phyloP scores from a whole-genome alignment of 2,797 vertebrate species.

The Sebastes elongatus region DNA sequence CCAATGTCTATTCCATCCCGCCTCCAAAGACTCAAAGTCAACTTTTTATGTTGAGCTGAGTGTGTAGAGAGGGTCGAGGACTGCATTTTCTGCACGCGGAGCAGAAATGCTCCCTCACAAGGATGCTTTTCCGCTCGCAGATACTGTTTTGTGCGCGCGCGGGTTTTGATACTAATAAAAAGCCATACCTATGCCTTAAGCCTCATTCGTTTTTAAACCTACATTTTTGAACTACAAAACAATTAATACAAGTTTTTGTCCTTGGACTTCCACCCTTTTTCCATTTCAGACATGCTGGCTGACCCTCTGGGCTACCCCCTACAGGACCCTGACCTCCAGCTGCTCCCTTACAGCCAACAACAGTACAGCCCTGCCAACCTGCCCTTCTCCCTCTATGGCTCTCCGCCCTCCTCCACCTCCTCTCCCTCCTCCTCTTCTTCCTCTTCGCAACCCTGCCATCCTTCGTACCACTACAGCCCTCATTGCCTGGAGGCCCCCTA shows the following conservation, averaged over 20 bases:
- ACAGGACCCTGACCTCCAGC: constrained; percentile 89
- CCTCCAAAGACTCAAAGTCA: too few relatives aligned
- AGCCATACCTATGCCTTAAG: too few relatives aligned
- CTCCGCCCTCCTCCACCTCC: constrained; percentile 74
- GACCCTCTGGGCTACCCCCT: constrained; percentile 90
- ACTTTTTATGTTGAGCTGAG: too few relatives aligned
- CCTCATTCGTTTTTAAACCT: background rate
- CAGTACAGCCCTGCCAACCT: constrained; percentile 79
- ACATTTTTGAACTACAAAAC: background rate
- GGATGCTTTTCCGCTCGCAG: too few relatives aligned
- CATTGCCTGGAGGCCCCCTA: constrained; percentile 80
- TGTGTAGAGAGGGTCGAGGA: too few relatives aligned
- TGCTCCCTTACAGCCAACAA: constrained; percentile 86
- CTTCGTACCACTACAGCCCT: constrained; percentile 80
- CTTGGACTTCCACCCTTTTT: background rate
- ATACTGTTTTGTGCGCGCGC: too few relatives aligned
- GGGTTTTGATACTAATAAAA: too few relatives aligned
- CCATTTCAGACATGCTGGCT: constrained; percentile 86
- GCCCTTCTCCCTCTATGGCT: constrained; percentile 84
- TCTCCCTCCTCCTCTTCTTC: constrained; percentile 72
- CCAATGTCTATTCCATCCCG: too few relatives aligned
- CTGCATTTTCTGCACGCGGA: too few relatives aligned
- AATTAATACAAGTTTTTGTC: background rate
- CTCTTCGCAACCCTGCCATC: constrained; percentile 82
- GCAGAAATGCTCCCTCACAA: too few relatives aligned